Evolutionary conservation across 1,140 invertebrate genomes (phyloP), one percentile per base, ranked within the genome.

Genomic region (Theocolax elegans): DNA sequence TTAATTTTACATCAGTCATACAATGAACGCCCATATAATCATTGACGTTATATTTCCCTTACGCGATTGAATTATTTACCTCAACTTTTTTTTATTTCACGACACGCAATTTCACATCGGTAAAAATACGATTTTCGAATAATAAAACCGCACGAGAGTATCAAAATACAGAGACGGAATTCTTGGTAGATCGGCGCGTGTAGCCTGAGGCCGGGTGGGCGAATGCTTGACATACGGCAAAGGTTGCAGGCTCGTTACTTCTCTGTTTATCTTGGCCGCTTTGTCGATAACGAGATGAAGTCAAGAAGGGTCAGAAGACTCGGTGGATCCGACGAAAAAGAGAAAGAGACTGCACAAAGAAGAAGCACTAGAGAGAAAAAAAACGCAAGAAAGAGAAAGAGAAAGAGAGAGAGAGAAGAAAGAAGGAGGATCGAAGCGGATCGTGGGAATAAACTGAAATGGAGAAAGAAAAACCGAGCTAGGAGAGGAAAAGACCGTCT

Each of bases 231-330:
- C 46, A 27, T 31, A 35, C 42, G 29, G 27, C 17, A 49, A 49
- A 48, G 59, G 8, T 49, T 25, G 31, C 51, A 27, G 60, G 44
- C 68, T 74, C 72, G 74, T 75, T 75, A 72, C 70, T 27, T 62
- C 42, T 49, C 29, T 66, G 63, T 72, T 72, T 69, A 58, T 44
- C 3, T 46, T 63, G 56, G 21, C 38, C 31, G 25, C 56, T 46
- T 17, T 38, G 40, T 48, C 65, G 51, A 72, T 70, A 72, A 75
- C 72, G 58, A 75, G 72, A 69, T 67, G 27, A 70, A 69, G 65
- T 40, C 64, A 31, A 51, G 54, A 44, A 44, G 15, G 29, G 23
- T 42, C 49, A 13, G n/a, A n/a, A n/a, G 31, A 3, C n/a, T 2
- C 15, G 13, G 25, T 13, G 1, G 13, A 35, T 25, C 0, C 35